A percentile compares a stretch with the other conserved stretches of the same genome.
Conservation (phyloP, 2,113 vertebrate species). For the Heptranchias perlo region DNA sequence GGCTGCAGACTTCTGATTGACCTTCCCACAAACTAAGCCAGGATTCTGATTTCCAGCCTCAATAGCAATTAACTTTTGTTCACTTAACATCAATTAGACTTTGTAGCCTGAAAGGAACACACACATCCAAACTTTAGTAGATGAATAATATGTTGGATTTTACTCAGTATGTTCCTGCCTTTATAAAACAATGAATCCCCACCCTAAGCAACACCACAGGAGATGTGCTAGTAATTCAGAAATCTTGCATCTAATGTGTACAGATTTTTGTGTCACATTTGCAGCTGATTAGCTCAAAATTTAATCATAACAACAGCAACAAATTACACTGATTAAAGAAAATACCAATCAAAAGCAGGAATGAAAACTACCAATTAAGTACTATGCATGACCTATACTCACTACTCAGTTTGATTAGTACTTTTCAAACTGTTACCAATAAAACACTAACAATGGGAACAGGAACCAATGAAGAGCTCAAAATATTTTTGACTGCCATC, state of each 20-base stretch:
- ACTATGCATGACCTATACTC: no score
- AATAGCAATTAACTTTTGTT: background rate
- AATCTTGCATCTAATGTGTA: background rate
- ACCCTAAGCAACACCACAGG: no score
- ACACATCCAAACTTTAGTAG: background rate
- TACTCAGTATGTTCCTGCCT: background rate
- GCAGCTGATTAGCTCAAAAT: background rate
- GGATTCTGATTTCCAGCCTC: background rate
- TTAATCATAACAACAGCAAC: background rate
- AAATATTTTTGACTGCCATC: background rate
- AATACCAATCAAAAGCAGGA: background rate
- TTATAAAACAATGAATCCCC: background rate
- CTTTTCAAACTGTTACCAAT: no score
- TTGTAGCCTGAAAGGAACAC: background rate
- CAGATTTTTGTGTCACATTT: background rate
- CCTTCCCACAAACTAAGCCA: background rate
- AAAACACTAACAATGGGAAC: background rate
- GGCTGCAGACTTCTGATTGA: background rate
- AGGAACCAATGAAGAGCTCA: background rate
- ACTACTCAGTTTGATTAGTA: no score
- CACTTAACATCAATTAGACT: background rate
- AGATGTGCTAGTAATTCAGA: background rate
- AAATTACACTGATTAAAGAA: background rate
- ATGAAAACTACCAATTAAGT: no score
- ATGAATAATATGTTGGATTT: background rate